Conservation (phyloP, 2,113 vertebrate species). For the Emydura subglobosa region DNA sequence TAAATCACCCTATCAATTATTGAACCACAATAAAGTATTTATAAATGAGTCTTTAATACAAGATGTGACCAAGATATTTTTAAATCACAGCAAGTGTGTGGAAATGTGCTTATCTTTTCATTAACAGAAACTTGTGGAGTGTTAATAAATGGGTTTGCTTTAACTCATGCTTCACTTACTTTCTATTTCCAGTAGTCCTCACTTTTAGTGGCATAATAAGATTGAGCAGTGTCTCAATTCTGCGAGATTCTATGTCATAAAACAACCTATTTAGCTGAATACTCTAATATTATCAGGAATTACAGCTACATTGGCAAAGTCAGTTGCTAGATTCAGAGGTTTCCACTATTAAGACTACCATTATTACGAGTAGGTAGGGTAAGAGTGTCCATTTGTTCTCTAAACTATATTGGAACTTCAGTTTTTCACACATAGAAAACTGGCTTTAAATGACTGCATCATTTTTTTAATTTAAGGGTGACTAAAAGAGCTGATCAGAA, state of each 20-base stretch:
- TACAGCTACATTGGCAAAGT: not conserved
- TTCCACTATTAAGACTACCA: not conserved
- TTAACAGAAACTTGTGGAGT: not conserved
- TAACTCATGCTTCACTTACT: not conserved
- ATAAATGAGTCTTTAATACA: conserved; percentile 48
- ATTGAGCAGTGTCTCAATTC: not conserved
- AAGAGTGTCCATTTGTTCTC: fast-evolving
- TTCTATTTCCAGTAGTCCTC: not conserved
- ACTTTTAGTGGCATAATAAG: not conserved
- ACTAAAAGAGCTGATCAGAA: not conserved
- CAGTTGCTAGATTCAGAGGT: not conserved
- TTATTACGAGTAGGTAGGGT: fast-evolving
- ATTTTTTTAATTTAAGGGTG: not conserved
- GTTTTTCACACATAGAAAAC: not conserved
- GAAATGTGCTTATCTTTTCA: conserved; percentile 27
- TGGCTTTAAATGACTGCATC: not conserved
- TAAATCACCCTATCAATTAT: conserved; percentile 73
- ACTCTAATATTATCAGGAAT: not conserved
- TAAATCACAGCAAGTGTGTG: not conserved
- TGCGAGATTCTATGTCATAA: not conserved
- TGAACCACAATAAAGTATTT: conserved; percentile 62
- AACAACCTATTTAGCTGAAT: not conserved
- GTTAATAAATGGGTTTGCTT: conserved; percentile 19
- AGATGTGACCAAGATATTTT: conserved; percentile 31
- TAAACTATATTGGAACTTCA: not conserved